These are phyloP conservation scores for Nineta flava DNA, from an alignment of 2,888 invertebrate species.

Conservation along the genomic window DNA sequence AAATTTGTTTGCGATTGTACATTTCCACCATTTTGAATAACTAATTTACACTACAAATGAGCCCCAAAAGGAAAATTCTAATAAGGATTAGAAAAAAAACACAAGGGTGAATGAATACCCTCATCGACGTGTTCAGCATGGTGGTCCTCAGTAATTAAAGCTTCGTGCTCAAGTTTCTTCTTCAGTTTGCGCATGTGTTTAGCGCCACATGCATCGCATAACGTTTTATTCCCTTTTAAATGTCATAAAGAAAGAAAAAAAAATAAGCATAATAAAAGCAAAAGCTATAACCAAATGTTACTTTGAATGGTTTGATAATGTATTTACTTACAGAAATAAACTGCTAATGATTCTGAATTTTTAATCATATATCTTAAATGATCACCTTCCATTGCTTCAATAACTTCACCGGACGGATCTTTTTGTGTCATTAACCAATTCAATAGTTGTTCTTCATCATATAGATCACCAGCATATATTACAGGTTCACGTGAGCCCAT, in stretches of 20 bases:
- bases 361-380: constrained; percentile 58
- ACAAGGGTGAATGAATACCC: constrained; percentile 17
- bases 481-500: constrained; percentile 76
- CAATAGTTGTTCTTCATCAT: constrained; percentile 75
- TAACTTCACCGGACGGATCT: constrained; percentile 80
- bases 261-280: background rate
- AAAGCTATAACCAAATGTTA: background rate
- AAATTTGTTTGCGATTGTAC: no score
- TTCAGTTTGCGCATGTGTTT: constrained; percentile 54
- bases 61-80: background rate
- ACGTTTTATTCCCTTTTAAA: constrained; percentile 71
- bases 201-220: constrained; percentile 71
- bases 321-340: constrained; percentile 73
- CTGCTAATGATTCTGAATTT: constrained; percentile 67
- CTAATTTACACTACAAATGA: background rate
- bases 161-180: constrained; percentile 45
- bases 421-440: constrained; percentile 84
- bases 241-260: background rate
- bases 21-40: background rate
- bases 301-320: background rate
- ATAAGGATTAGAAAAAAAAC: background rate
- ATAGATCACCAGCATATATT: constrained; percentile 81
- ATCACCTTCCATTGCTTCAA: constrained; percentile 75
- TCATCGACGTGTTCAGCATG: constrained; percentile 32
- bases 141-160: constrained; percentile 20